These are phyloP conservation scores for Onthophagus taurus DNA, from an alignment of 1,140 invertebrate species.

Conservation along the genomic window DNA sequence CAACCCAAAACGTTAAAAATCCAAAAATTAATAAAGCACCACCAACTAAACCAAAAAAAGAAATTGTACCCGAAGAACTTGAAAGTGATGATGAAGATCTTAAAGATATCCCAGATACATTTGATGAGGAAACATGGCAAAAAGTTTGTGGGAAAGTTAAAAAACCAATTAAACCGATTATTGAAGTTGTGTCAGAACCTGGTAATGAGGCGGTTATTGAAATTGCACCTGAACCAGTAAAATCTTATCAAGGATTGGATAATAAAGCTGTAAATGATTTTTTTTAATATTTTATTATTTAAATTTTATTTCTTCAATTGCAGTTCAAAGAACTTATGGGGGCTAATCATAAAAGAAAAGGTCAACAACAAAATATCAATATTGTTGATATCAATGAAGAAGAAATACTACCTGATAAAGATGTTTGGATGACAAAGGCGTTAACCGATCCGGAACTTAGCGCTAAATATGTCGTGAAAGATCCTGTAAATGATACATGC, in stretches of 20 bases:
- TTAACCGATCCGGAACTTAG: slow-evolving; percentile 56
- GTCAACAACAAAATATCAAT: slow-evolving; percentile 45
- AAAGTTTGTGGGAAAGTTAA: slow-evolving; percentile 30
- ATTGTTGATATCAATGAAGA: slow-evolving; percentile 72
- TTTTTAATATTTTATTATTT: not conserved
- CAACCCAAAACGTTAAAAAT: too few species aligned
- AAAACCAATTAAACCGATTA: slow-evolving; percentile 2
- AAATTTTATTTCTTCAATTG: slow-evolving; percentile 15
- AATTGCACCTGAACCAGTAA: slow-evolving; percentile 30
- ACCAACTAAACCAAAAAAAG: slow-evolving; percentile 11
- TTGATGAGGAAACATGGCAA: slow-evolving; percentile 34
- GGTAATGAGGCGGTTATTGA: slow-evolving; percentile 25
- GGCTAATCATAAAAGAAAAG: slow-evolving; percentile 35
- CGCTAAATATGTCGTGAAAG: slow-evolving; percentile 42
- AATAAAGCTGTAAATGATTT: slow-evolving; percentile 25
- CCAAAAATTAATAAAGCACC: slow-evolving; percentile 10
- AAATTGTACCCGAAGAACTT: slow-evolving; percentile 17
- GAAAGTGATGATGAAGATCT: slow-evolving; percentile 31
- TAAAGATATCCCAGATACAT: slow-evolving; percentile 29
- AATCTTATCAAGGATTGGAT: slow-evolving; percentile 33
- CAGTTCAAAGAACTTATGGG: slow-evolving; percentile 42
- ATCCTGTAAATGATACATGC: slow-evolving; percentile 56
- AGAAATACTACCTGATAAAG: slow-evolving; percentile 67
- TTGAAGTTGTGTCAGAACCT: slow-evolving; percentile 26
- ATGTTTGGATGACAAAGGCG: slow-evolving; percentile 73